Evolutionary conservation across 1,140 invertebrate genomes (phyloP), one percentile per base, ranked within the genome.

Genomic region (Physella acuta): DNA sequence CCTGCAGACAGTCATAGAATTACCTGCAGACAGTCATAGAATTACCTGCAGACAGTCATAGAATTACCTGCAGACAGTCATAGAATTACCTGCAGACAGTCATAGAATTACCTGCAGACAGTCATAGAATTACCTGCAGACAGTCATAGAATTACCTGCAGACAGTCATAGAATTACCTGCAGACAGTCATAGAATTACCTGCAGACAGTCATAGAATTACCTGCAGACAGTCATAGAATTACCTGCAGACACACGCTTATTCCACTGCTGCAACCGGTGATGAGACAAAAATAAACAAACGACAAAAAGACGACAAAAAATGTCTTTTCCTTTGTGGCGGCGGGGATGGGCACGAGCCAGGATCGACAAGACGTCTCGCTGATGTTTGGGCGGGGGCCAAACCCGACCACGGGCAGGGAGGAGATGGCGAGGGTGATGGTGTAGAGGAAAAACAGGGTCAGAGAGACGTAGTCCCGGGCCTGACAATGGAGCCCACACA

Each of bases 321-420:
- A 79, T 8, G 68, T 65, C 52, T 72, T 64, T 51, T 76, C 52
- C 58, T 62, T 62, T 4, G 16, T 28, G 20, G 60, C 17, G 11
- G 24, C 28, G 0, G 78, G 77, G 0, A 53, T 73, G 16, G 74
- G 59, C 2, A 75, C 49, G 3, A 79, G 71, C 78, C 78, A 79
- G 11, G 75, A 71, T 36, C 71, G 33, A 65, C 78, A 79, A 4
- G 70, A 58, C 11, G 37, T 60, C 3, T 75, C 75, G 20, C 26
- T 56, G 16, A 69, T 55, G 63, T 72, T 68, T 4, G 70, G 61
- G 14, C 60, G 53, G n/a, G 78, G 78, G 3, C 77, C 78, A 11
- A 77, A 70, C n/a, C 77, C 78, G 1, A 70, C 69, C 31, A 79
- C 72, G 8, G 78, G 78, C 36, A 79, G 65, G 31, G 71, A 67